Evolutionary conservation across 2,113 vertebrate species (phyloP), one percentile per base, ranked within the genome.

Genomic region (Rhagologus leucostigma): DNA sequence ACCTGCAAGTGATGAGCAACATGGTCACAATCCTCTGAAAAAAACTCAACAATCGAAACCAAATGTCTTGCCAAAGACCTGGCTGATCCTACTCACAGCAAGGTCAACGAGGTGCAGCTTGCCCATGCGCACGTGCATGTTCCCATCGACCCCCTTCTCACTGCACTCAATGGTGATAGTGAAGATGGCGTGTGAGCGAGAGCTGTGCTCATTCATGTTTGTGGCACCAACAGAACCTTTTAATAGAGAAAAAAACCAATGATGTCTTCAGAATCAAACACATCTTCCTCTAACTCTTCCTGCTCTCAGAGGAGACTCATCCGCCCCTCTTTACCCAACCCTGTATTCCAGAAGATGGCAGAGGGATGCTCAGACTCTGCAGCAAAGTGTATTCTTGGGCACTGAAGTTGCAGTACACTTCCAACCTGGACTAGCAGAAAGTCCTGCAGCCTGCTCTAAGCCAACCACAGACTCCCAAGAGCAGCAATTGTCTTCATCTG

Each of bases 171-270:
- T 99, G 49, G 99, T 99, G 92, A 99, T 99, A 3, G 99, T 99
- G 96, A 99, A 99, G 96, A 99, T 99, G 75, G 99, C 99, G 2
- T 99, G 99, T 0, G 99, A 99, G 16, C 99, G 99, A 10, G 99
- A 99, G 93, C 99, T 99, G 97, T 99, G 99, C 86, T 99, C 99
- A 6, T 99, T 99, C 99, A 99, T 99, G 93, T 99, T 99, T 16
- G 99, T 99, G 73, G 99, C 99, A 65, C 99, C 99, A 55, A 99
- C 99, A 84, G 99, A 99, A 37, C 99, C 99, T 99, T 88, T 37
- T 2, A 20, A 85, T 0, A 56, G 37, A 53, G 73, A 35, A 69
- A 47, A 50, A 91, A 24, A 67, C 22, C 67, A 70, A 21, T 9
- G 23, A 46, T 2, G 3, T 13, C 37, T 68, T 62, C 55, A 63